Percentiles rank a stretch among this genome's conserved stretches.
These are phyloP conservation scores for Cathartes aura DNA, from an alignment of 2,113 vertebrate genomes.

Conservation along the genomic window DNA sequence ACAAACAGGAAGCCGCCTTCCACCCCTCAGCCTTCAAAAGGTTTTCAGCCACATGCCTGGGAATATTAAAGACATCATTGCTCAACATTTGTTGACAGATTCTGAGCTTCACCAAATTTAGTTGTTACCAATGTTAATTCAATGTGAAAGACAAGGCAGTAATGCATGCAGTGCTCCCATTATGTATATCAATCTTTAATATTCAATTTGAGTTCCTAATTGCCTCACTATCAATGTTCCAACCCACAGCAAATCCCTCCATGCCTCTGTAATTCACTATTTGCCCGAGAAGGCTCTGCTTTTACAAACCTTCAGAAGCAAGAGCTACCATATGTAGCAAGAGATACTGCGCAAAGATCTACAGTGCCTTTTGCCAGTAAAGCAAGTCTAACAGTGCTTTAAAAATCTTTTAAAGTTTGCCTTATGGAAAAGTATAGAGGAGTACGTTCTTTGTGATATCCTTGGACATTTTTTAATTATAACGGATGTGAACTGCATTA, in stretches of 20 bases:
- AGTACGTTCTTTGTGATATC: neutral
- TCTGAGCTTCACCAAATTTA: conserved; percentile 75
- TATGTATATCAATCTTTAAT: conserved; percentile 57
- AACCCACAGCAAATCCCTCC: conserved; percentile 66
- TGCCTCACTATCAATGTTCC: conserved; percentile 52
- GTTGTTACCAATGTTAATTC: conserved; percentile 62
- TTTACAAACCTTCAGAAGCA: conserved; percentile 6
- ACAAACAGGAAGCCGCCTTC: conserved; percentile 80
- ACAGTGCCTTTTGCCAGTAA: neutral
- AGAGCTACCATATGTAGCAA: neutral
- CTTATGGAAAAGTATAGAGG: neutral
- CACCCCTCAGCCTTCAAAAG: conserved; percentile 82
- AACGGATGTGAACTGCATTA: neutral
- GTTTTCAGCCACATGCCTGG: conserved; percentile 80
- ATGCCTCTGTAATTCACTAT: conserved; percentile 22
- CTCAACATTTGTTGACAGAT: conserved; percentile 78
- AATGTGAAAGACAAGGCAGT: conserved; percentile 68
- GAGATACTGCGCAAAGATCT: neutral
- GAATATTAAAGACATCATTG: conserved; percentile 82
- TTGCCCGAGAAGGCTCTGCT: neutral
- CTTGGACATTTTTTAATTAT: neutral
- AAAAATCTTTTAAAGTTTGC: neutral
- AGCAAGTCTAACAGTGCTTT: neutral
- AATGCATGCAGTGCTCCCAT: conserved; percentile 70
- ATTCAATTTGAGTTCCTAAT: conserved; percentile 73